These are phyloP conservation scores for Galleria mellonella DNA, from an alignment of 1,140 invertebrate genomes.

Conservation along the genomic window DNA sequence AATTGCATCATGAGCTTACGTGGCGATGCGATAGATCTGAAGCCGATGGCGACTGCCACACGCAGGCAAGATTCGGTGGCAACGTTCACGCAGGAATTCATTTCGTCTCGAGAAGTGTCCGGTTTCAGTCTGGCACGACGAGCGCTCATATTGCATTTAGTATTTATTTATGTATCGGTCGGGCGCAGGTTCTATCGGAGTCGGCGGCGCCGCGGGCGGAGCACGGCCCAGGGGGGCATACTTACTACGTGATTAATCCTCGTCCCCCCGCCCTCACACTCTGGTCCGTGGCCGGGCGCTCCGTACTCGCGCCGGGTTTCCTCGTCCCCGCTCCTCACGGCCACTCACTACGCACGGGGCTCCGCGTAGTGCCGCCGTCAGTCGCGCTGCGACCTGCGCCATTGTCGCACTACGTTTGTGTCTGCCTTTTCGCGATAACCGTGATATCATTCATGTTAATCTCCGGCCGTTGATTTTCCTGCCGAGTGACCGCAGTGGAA, in stretches of 20 bases:
- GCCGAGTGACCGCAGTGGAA: slow-evolving; percentile 59
- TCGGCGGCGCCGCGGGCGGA: slow-evolving; percentile 34
- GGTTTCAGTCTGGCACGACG: slow-evolving; percentile 67
- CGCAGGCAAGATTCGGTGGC: slow-evolving; percentile 55
- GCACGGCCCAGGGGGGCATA: slow-evolving; percentile 51
- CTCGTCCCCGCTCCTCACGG: slow-evolving; percentile 69
- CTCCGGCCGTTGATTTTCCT: slow-evolving; percentile 65
- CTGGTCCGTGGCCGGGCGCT: slow-evolving; percentile 40
- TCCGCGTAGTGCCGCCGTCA: slow-evolving; percentile 61
- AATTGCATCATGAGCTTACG: slow-evolving; percentile 42
- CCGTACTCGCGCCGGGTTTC: slow-evolving; percentile 67
- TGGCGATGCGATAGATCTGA: slow-evolving; percentile 33
- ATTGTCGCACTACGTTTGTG: slow-evolving; percentile 38
- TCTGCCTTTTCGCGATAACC: slow-evolving; percentile 17
- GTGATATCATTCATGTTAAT: slow-evolving; percentile 68
- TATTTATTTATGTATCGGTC: slow-evolving; percentile 68
- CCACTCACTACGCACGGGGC: slow-evolving; percentile 67
- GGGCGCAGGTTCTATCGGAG: slow-evolving; percentile 56
- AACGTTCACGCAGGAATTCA: slow-evolving; percentile 67
- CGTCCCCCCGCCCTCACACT: slow-evolving; percentile 25
- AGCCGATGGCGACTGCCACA: slow-evolving; percentile 18
- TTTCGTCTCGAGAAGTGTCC: slow-evolving; percentile 68
- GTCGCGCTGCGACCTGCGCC: slow-evolving; percentile 65
- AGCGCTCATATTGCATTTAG: slow-evolving; percentile 58
- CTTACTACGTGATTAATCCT: slow-evolving; percentile 72